phyloP scores from a whole-genome alignment of 2,797 vertebrate genomes.

The Antrozous pallidus region DNA sequence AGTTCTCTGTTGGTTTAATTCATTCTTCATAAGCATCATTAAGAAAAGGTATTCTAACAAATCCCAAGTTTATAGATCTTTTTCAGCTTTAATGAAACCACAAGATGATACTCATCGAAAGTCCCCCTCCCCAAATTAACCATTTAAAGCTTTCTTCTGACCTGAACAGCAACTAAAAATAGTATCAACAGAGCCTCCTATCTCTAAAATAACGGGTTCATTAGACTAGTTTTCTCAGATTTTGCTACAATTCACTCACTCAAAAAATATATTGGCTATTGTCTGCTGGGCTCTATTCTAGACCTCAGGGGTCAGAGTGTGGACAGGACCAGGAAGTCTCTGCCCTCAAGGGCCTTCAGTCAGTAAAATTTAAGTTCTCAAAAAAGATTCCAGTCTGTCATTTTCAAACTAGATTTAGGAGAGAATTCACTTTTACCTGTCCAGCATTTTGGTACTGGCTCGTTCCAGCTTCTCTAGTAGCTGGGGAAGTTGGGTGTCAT shows the following conservation, averaged over 20 bases:
- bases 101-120: background rate
- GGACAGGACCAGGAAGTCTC: background rate
- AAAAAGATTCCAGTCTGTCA: background rate
- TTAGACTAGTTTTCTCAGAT: background rate
- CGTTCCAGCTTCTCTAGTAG: slow-evolving; percentile 97
- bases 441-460: slow-evolving; percentile 99
- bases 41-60: background rate
- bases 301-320: background rate
- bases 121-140: background rate
- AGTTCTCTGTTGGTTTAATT: background rate
- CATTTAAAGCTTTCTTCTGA: background rate
- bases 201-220: background rate
- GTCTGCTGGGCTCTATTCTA: background rate
- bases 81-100: slow-evolving; percentile 8
- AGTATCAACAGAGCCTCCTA: background rate
- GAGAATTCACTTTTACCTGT: slow-evolving; percentile 86
- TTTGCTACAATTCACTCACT: background rate
- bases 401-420: background rate
- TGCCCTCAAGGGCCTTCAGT: background rate
- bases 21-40: background rate
- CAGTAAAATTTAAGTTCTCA: background rate
- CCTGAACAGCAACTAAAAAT: background rate
- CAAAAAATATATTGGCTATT: background rate
- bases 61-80: background rate
- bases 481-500: slow-evolving; percentile 97